phyloP scores from a whole-genome alignment of 2,888 invertebrate genomes.

The Beris chalybata region DNA sequence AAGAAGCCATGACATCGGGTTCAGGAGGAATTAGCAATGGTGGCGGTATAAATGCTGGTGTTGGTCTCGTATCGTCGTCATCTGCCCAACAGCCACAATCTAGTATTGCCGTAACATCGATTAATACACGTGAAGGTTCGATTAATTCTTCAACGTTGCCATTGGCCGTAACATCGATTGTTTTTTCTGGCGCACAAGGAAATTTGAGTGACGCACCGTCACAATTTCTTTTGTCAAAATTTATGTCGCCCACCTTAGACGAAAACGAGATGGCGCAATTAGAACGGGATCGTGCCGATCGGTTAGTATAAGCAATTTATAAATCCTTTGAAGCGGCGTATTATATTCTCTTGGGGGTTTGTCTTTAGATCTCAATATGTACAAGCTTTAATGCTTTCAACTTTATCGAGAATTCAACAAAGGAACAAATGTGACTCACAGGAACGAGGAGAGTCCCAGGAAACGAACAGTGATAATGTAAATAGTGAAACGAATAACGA shows the following conservation, averaged over 20 bases:
- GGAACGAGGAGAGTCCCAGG: slow-evolving; percentile 46
- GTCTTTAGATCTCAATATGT: slow-evolving; percentile 62
- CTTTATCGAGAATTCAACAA: slow-evolving; percentile 56
- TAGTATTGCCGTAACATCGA: slow-evolving; percentile 51
- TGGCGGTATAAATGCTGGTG: slow-evolving; percentile 16
- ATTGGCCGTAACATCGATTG: slow-evolving; percentile 46
- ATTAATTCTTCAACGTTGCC: slow-evolving; percentile 44
- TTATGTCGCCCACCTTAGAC: slow-evolving; percentile 59
- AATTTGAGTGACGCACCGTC: slow-evolving; percentile 47
- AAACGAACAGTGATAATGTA: slow-evolving; percentile 55
- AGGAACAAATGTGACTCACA: slow-evolving; percentile 43
- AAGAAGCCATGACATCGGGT: slow-evolving; percentile 56
- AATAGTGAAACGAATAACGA: slow-evolving; percentile 50
- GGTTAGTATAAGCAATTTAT: slow-evolving; percentile 45
- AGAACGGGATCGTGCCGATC: slow-evolving; percentile 64
- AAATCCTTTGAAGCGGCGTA: slow-evolving; percentile 30
- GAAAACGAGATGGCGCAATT: slow-evolving; percentile 60
- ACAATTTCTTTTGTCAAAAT: slow-evolving; percentile 57
- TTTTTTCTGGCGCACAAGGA: slow-evolving; percentile 42
- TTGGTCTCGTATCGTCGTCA: slow-evolving; percentile 46
- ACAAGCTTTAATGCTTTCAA: slow-evolving; percentile 69
- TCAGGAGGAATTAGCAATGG: slow-evolving; percentile 43
- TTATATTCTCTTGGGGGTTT: not conserved
- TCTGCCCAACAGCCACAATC: slow-evolving; percentile 53
- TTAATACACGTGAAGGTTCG: slow-evolving; percentile 54